These are phyloP conservation scores for Etheostoma nigrum DNA, from an alignment of 2,797 vertebrate genomes.

Conservation along the genomic window DNA sequence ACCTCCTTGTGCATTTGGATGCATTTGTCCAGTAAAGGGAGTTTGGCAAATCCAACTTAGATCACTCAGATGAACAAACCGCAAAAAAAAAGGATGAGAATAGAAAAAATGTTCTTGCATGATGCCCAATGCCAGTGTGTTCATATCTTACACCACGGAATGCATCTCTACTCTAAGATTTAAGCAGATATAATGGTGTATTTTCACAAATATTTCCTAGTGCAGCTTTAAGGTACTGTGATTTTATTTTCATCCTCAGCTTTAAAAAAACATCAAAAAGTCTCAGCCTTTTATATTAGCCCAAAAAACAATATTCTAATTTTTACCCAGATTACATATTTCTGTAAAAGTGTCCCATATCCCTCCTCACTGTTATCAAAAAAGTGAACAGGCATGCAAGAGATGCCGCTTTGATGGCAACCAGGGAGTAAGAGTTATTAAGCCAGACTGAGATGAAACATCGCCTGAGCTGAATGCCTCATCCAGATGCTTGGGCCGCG, in stretches of 20 bases:
- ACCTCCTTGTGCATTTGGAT: too few relatives aligned
- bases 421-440: conserved; percentile 52
- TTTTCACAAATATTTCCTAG: conserved; percentile 19
- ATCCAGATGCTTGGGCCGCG: conserved; percentile 80
- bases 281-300: not conserved
- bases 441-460: conserved; percentile 64
- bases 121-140: conserved; percentile 1
- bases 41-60: not conserved
- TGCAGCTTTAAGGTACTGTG: conserved; percentile 42
- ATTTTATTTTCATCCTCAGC: conserved; percentile 34
- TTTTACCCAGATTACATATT: conserved; percentile 33
- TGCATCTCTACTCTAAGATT: not conserved
- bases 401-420: conserved; percentile 54
- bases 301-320: conserved; percentile 42
- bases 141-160: conserved; percentile 1
- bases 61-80: not conserved
- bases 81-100: not conserved
- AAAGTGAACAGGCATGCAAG: conserved; percentile 32
- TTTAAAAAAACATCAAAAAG: conserved; percentile 10
- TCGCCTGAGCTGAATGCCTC: conserved; percentile 49
- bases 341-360: conserved; percentile 19
- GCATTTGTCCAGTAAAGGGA: not conserved
- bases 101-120: conserved; percentile 17
- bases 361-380: conserved; percentile 30
- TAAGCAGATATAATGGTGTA: not conserved